A percentile compares a stretch with the other conserved stretches of the same genome.
These are phyloP conservation scores for Drosophila repletoides DNA, from an alignment of 1,140 invertebrate species.

Conservation along the genomic window DNA sequence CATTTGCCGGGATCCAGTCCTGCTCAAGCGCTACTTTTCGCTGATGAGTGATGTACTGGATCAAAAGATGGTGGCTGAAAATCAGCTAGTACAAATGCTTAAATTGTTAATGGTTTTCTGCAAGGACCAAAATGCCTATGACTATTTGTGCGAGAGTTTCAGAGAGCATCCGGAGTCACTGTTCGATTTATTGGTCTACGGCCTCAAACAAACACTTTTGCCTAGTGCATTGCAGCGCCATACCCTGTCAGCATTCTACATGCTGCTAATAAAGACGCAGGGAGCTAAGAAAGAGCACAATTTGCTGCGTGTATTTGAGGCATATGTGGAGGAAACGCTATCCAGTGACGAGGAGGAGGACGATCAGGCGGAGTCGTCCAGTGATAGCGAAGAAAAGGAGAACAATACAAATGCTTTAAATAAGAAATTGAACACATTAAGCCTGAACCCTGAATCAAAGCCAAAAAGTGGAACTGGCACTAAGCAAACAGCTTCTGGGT, in stretches of 20 bases:
- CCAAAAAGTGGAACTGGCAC: background rate
- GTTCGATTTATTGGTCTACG: slow-evolving; percentile 31
- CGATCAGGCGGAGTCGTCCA: background rate
- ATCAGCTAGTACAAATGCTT: slow-evolving; percentile 29
- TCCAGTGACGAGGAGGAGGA: background rate
- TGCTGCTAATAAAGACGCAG: slow-evolving; percentile 50
- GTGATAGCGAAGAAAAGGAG: background rate
- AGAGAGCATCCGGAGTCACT: slow-evolving; percentile 14
- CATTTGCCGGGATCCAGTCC: slow-evolving; percentile 60
- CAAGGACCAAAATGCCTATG: slow-evolving; percentile 48
- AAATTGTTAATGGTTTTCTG: slow-evolving; percentile 63
- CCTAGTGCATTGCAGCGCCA: slow-evolving; percentile 35
- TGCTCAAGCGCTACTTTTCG: slow-evolving; percentile 29
- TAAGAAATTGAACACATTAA: background rate
- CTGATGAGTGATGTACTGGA: slow-evolving; percentile 25
- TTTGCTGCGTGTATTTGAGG: slow-evolving; percentile 38
- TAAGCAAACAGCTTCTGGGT: background rate
- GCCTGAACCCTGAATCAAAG: background rate
- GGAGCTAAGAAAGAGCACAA: background rate
- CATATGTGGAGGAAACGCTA: background rate
- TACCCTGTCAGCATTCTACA: slow-evolving; percentile 25
- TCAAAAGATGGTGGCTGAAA: background rate
- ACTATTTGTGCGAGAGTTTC: slow-evolving; percentile 40
- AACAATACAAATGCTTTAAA: slow-evolving; percentile 2
- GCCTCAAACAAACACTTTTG: slow-evolving; percentile 1